phyloP scores from a whole-genome alignment of 2,113 vertebrate genomes.

The Pomatostomus ruficeps region DNA sequence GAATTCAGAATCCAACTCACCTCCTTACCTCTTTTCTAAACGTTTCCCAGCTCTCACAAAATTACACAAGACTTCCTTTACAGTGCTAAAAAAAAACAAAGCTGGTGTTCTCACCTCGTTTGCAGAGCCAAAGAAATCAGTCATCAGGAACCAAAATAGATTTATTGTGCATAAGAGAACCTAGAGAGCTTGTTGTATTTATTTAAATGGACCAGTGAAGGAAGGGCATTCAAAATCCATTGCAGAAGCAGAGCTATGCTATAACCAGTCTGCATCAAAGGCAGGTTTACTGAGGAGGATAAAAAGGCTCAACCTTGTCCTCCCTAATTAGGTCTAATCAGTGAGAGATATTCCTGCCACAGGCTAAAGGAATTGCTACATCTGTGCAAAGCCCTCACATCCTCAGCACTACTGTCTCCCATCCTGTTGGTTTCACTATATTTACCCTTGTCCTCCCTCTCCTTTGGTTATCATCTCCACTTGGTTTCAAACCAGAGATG shows the following conservation, averaged over 20 bases:
- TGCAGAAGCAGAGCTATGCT: not conserved
- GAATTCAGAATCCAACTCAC: not conserved
- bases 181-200: not conserved
- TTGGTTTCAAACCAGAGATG: not conserved
- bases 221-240: not conserved
- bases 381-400: not conserved
- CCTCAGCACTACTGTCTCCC: not conserved
- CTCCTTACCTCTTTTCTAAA: not conserved
- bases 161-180: not conserved
- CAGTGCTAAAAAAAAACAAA: conserved; percentile 24
- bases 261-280: not conserved
- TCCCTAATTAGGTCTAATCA: conserved; percentile 26
- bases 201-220: not conserved
- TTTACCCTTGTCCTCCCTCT: not conserved
- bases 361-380: not conserved
- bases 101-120: not conserved
- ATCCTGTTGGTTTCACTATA: not conserved
- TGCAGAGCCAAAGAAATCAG: conserved; percentile 13
- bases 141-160: conserved; percentile 26
- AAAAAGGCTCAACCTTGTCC: not conserved
- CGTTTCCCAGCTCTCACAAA: not conserved
- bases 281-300: not conserved
- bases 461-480: not conserved
- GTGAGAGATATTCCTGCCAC: conserved; percentile 9
- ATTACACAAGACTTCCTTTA: conserved; percentile 5